Base-by-base conservation (phyloP, 2,888 invertebrate genomes). In the Silvanus unidentatus region DNA sequence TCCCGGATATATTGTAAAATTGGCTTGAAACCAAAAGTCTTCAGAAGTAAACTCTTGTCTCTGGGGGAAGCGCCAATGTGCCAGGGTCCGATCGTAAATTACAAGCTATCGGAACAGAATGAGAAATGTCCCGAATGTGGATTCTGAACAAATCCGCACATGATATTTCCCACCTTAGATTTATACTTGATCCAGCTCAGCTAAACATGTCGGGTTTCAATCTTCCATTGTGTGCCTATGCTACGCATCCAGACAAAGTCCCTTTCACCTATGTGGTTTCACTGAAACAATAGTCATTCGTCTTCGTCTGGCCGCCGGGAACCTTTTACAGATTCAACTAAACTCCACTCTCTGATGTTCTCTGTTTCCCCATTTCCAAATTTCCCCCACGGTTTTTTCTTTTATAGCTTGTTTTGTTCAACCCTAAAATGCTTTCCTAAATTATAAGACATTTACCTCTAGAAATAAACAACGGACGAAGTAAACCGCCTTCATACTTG, bases 161-260 rank as follows among this genome's bases (percentile, higher is more conserved):
- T 63, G 62, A 62, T 63, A 64, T 61, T 64, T 63, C 61, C 58
- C 60, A 61, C 60, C 61, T 62, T 55, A 54, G 57, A 58, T 58
- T 61, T 59, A 59, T 60, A 53, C 56, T 45, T 49, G 48, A 53
- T 49, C 49, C 51, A 47, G 42, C 30, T 41, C 45, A 35, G 13
- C 46, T 43, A 48, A 53, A 53, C 47, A 49, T 39, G 39, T 39
- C 38, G 43, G 41, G 39, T 48, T 42, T 48, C 51, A 53, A 55
- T 53, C 50, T 47, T 50, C 47, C 47, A 52, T 52, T 52, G 52
- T 48, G 45, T 41, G 41, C 40, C 37, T 45, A 43, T 44, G 48
- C 48, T 43, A 50, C 46, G 48, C 43, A 46, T 9, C 34, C n/a
- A 15, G 13, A 30, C 38, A 40, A 27, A 46, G 45, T 29, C 38